Base-by-base conservation (phyloP, 1,140 invertebrate species). In the Neotoxoptera formosana region DNA sequence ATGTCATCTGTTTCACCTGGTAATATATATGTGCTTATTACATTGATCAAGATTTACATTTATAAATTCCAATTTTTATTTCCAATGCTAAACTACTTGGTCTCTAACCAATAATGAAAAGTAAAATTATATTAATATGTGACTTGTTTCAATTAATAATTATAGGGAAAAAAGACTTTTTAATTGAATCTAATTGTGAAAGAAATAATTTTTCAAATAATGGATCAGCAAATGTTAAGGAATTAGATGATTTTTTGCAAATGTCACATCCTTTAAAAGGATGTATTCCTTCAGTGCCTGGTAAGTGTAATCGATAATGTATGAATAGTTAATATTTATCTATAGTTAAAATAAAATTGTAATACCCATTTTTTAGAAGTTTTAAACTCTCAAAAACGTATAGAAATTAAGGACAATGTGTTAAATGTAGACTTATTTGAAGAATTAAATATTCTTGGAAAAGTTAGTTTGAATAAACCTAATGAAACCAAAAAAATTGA, bases 371-470 rank as follows among this genome's bases (percentile, higher is more conserved):
- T 90, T 48, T 91, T 51, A 91, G 90, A 83, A 81, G 81, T 76
- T n/a, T 6, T 47, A 20, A 76, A 48, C 21, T 51, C 45, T 48
- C 76, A 56, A 81, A 91, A 91, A 11, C 7, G 4, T 23, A 25
- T 9, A 34, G n/a, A 51, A 81, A 48, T 36, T 47, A 83, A 83
- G 3, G 45, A 91, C 34, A 48, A 36, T 91, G 0, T 48, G 1
- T 48, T 81, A 48, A 81, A 91, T 47, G 7, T 84, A 30, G 81
- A 93, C 23, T 56, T 93, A 84, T 93, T 93, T 56, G 91, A 93
- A 93, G 91, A 93, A 56, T n/a, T 93, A 84, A 93, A 93, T 56
- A 93, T 84, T 93, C 91, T 93, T 41, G 91, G 91, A 17, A 93
- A 56, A 93, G 51, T 41, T 86, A 84, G 41, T 81, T 20, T 86